Evolutionary conservation across 2,888 invertebrate genomes (phyloP), one percentile per base, ranked within the genome.

Genomic region (Acheta domesticus): DNA sequence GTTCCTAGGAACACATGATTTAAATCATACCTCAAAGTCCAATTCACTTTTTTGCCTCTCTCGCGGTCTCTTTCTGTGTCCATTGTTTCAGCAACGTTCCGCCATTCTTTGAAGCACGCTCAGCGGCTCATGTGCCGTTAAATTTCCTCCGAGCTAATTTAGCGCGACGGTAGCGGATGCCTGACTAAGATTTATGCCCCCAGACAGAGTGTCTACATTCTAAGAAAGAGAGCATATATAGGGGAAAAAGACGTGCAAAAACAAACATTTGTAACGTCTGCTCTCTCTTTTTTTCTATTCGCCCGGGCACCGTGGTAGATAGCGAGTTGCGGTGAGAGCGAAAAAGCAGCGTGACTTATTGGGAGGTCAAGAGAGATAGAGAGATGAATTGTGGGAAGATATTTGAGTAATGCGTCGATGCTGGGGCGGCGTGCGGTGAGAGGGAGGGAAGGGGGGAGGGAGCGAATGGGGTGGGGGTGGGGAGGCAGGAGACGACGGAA

Each of bases 241-340:
- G 62, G n/a, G 62, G 11, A 62, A 62, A 19, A 62, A n/a, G 62
- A 19, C 11, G 62, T 4, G n/a, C 62, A 62, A 62, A 62, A 62
- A 62, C 62, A 62, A 62, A 62, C 62, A 62, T 62, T 62, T 62
- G 62, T 62, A 62, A 62, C 62, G 62, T 62, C 62, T 62, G 62
- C 16, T 62, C n/a, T 62, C 62, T 62, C n/a, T 62, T 62, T 62
- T 14, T 62, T 62, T n/a, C 36, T 36, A 36, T 36, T 36, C 36
- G 36, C 5, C 36, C 5, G 36, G 62, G 62, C 62, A n/a, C n/a
- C 62, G 16, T 12, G n/a, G 62, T 62, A 62, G 62, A 62, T 62
- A 36, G 36, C 36, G 36, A 36, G 36, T 36, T 62, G 62, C 62
- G 62, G 62, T n/a, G 16, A 62, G 62, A 62, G 62, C 62, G 62